These are phyloP conservation scores for Catharus fuscescens DNA, from an alignment of 2,113 vertebrate genomes.

Conservation along the genomic window DNA sequence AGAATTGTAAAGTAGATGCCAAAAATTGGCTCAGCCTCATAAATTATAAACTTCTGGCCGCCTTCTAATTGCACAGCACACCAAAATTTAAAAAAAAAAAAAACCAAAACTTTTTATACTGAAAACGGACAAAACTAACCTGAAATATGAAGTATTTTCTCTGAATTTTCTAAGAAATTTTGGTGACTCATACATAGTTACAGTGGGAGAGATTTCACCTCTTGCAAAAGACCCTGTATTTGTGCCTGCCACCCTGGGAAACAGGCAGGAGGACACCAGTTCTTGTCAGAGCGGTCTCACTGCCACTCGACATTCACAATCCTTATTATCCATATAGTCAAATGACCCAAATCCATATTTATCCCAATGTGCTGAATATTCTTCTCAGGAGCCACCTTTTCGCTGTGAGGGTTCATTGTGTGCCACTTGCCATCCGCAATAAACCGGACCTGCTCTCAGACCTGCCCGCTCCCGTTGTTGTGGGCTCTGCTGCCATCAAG, in stretches of 20 bases:
- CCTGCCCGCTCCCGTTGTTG: background rate
- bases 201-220: background rate
- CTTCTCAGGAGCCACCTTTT: background rate
- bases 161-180: background rate
- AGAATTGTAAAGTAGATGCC: background rate
- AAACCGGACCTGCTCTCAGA: background rate
- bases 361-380: background rate
- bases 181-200: background rate
- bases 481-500: conserved; percentile 69
- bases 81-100: background rate
- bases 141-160: background rate
- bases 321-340: background rate
- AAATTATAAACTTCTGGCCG: background rate
- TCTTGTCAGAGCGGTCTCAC: background rate
- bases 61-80: background rate
- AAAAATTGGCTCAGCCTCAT: background rate
- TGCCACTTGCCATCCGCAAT: background rate
- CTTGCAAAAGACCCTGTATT: background rate
- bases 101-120: background rate
- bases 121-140: background rate
- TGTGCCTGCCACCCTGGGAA: background rate
- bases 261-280: background rate
- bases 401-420: background rate
- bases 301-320: background rate
- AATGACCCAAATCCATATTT: background rate